Evolutionary conservation across 2,113 vertebrate genomes (phyloP).

Genomic region (Tiliqua scincoides): DNA sequence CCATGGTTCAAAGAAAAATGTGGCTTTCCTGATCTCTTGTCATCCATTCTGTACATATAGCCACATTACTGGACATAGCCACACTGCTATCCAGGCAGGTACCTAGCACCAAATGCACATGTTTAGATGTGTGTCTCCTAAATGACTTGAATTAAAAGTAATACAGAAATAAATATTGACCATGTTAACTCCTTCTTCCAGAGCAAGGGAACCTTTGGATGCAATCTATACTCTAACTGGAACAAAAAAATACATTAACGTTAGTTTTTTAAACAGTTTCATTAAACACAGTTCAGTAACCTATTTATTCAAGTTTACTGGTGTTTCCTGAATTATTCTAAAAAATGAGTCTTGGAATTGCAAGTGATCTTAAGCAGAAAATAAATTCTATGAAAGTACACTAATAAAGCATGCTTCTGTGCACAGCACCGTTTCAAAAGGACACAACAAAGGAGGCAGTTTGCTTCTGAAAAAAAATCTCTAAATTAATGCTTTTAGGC

Average conservation of each 20-base stretch:
- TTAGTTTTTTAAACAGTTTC: background rate
- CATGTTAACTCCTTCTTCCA: too few species aligned
- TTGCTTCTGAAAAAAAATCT: accelerated
- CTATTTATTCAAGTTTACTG: background rate
- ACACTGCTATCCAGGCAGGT: too few species aligned
- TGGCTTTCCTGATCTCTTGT: too few species aligned
- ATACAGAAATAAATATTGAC: too few species aligned
- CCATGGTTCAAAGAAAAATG: too few species aligned
- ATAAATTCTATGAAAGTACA: background rate
- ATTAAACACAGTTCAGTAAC: background rate
- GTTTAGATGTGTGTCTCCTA: too few species aligned
- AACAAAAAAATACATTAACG: background rate
- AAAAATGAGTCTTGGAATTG: background rate
- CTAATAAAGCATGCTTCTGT: background rate
- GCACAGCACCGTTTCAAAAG: constrained; percentile 67
- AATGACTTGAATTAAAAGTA: too few species aligned
- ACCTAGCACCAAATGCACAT: too few species aligned
- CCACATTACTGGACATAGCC: too few species aligned
- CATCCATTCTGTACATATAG: too few species aligned
- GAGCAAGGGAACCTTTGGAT: too few species aligned
- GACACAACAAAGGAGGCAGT: constrained; percentile 66
- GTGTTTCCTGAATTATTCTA: background rate
- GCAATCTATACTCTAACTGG: too few species aligned
- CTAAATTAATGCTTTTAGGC: background rate
- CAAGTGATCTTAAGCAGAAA: constrained; percentile 33